phyloP scores from a whole-genome alignment of 2,113 vertebrate species.

The Hypocryptadius cinnamomeus region DNA sequence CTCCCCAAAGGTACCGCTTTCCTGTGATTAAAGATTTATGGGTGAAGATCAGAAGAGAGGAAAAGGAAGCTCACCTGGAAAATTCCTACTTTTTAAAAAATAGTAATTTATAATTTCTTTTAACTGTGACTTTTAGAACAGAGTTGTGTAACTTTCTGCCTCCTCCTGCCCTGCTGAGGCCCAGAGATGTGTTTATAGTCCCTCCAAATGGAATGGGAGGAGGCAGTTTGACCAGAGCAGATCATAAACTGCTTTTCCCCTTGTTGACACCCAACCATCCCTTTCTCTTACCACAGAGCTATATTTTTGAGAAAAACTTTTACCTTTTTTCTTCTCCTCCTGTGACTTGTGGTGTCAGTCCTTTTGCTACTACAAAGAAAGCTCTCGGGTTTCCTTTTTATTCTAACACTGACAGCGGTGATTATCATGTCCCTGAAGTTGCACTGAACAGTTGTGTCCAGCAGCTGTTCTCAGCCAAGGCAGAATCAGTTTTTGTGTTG shows the following conservation, averaged over 20 bases:
- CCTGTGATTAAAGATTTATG: slow-evolving; percentile 44
- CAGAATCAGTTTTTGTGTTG: not conserved
- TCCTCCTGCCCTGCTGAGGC: not conserved
- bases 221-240: not conserved
- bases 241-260: not conserved
- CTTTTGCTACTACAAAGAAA: slow-evolving; percentile 23
- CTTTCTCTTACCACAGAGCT: not conserved
- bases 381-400: not conserved
- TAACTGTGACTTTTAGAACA: slow-evolving; percentile 57
- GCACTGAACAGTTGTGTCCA: slow-evolving; percentile 20
- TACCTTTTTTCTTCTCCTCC: not conserved
- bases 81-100: not conserved
- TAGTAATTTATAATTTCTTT: slow-evolving; percentile 57
- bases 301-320: slow-evolving; percentile 46
- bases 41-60: slow-evolving; percentile 38
- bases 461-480: not conserved
- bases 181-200: not conserved
- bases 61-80: slow-evolving; percentile 10
- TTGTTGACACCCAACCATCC: slow-evolving; percentile 17
- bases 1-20: slow-evolving; percentile 46
- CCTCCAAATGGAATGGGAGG: not conserved
- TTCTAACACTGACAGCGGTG: not conserved
- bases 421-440: not conserved
- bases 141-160: not conserved
- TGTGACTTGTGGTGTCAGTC: slow-evolving; percentile 28